These are phyloP conservation scores for Acomys russatus DNA, from an alignment of 2,797 vertebrate genomes.

Conservation along the genomic window DNA sequence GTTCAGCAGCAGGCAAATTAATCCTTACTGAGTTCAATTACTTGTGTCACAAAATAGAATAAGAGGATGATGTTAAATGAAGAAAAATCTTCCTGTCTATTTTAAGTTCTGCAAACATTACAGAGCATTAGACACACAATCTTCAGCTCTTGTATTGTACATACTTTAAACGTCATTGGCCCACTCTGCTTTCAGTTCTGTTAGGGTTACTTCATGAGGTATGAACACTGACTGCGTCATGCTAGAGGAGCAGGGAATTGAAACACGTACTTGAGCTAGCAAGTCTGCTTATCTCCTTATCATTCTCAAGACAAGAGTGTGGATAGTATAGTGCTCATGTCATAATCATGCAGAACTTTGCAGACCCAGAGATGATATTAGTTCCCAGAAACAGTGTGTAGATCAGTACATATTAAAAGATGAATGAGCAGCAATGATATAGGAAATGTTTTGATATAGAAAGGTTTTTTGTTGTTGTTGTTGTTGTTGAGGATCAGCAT, in stretches of 20 bases:
- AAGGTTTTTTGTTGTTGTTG: neutral
- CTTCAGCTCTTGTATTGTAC: neutral
- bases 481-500: neutral
- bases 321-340: neutral
- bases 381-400: neutral
- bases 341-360: neutral
- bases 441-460: neutral
- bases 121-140: neutral
- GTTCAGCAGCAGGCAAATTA: neutral
- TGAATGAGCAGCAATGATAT: neutral
- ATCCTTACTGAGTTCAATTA: neutral
- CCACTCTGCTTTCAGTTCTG: neutral
- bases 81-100: neutral
- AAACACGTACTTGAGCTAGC: neutral
- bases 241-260: neutral
- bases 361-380: neutral
- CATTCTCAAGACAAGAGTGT: neutral
- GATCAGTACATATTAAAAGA: conserved; percentile 27
- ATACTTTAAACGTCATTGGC: neutral
- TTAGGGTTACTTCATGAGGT: neutral
- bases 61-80: neutral
- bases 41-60: neutral
- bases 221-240: no score
- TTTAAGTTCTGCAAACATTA: neutral
- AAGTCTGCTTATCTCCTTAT: neutral